Evolutionary conservation across 2,113 vertebrate genomes (phyloP).

Genomic region (Brachyhypopomus occidentalis): DNA sequence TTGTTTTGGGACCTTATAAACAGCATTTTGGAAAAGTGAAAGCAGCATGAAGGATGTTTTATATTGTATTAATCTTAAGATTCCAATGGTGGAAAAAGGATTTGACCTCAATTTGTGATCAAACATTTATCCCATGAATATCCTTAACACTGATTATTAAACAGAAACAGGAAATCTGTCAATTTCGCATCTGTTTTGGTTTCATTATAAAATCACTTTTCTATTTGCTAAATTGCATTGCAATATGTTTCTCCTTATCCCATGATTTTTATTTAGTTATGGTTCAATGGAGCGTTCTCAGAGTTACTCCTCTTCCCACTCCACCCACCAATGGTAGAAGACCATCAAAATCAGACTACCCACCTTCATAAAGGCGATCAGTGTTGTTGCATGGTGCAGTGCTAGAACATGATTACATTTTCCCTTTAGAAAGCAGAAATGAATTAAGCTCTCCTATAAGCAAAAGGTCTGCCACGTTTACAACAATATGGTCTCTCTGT

Average conservation of each 20-base stretch:
- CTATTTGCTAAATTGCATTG: no score
- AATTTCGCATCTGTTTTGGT: neutral
- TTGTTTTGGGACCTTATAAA: slow-evolving; percentile 36
- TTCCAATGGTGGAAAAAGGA: neutral
- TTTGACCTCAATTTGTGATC: neutral
- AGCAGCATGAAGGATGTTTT: slow-evolving; percentile 33
- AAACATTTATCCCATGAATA: neutral
- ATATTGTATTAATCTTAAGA: neutral
- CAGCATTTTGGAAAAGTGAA: slow-evolving; percentile 9
- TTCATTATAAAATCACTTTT: neutral
- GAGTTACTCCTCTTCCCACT: neutral
- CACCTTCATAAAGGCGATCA: slow-evolving; percentile 23
- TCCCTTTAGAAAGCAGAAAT: slow-evolving; percentile 38
- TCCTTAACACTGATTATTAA: slow-evolving; percentile 4
- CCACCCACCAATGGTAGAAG: neutral
- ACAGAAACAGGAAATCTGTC: neutral
- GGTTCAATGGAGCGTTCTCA: neutral
- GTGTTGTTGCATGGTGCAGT: slow-evolving; percentile 47
- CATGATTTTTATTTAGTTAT: neutral
- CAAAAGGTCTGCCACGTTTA: slow-evolving; percentile 44
- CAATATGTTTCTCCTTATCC: no score
- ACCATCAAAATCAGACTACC: neutral
- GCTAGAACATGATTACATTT: slow-evolving; percentile 30
- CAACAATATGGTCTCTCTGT: slow-evolving; percentile 40
- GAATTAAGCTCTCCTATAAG: slow-evolving; percentile 16